Conservation (phyloP, 2,113 vertebrate genomes). For the Oxyruncus cristatus region DNA sequence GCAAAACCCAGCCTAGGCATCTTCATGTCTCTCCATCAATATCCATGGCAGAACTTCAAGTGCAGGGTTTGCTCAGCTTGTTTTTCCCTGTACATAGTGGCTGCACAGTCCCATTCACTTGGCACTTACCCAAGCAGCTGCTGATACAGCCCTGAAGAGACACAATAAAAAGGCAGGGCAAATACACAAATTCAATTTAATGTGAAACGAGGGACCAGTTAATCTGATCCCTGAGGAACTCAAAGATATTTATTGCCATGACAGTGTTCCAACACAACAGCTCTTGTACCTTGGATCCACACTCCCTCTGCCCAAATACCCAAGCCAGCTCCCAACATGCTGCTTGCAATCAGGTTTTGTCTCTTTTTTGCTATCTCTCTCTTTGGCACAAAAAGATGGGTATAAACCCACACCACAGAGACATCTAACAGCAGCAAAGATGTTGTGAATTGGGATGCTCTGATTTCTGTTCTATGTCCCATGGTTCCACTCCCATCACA, state of each 20-base stretch:
- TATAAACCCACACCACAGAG: background rate
- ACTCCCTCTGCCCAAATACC: background rate
- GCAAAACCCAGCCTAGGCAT: background rate
- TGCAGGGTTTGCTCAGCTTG: background rate
- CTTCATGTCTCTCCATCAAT: background rate
- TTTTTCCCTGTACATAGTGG: background rate
- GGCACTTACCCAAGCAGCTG: conserved; percentile 42
- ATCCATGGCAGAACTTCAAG: background rate
- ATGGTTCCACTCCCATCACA: background rate
- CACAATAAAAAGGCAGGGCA: background rate
- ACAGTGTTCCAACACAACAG: background rate
- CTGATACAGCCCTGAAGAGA: background rate
- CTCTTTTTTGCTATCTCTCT: background rate
- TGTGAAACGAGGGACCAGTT: background rate
- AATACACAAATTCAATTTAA: conserved; percentile 23
- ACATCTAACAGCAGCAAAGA: background rate
- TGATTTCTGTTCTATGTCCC: background rate
- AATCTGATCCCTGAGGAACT: background rate
- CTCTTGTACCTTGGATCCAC: background rate
- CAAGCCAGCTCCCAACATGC: background rate
- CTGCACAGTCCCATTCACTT: background rate
- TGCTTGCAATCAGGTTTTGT: background rate
- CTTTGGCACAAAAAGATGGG: background rate
- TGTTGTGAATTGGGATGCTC: background rate
- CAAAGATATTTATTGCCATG: background rate